phyloP scores from a whole-genome alignment of 1,140 invertebrate genomes.

The Macrocentrus cingulum region DNA sequence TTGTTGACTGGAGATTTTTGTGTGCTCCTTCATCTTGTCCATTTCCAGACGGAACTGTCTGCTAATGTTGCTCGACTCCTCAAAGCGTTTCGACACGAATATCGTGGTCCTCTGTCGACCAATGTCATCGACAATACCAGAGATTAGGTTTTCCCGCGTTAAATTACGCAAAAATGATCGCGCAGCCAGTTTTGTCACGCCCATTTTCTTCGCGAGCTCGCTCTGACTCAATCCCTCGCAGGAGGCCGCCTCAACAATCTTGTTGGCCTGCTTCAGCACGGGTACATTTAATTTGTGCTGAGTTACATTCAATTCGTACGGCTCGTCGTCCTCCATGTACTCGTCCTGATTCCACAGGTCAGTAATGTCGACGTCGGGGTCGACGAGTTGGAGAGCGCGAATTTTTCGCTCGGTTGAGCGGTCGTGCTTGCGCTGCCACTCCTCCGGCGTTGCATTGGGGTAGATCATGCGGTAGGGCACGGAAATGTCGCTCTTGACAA shows the following conservation, averaged over 20 bases:
- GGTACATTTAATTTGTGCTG: conserved; percentile 48
- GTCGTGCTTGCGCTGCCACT: conserved; percentile 61
- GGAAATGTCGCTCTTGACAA: conserved; percentile 51
- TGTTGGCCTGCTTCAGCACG: conserved; percentile 58
- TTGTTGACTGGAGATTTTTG: conserved; percentile 19
- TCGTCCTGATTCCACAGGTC: conserved; percentile 57
- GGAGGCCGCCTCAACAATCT: conserved; percentile 52
- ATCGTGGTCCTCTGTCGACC: conserved; percentile 61
- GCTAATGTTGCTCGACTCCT: conserved; percentile 44
- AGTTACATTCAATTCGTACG: conserved; percentile 50
- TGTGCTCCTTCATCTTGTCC: conserved; percentile 50
- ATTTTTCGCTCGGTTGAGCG: conserved; percentile 58
- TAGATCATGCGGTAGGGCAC: conserved; percentile 64
- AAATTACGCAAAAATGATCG: conserved; percentile 59
- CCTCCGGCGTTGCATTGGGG: conserved; percentile 60
- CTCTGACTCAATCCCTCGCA: conserved; percentile 58
- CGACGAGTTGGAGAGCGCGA: conserved; percentile 58
- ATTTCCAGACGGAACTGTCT: conserved; percentile 52
- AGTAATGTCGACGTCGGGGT: conserved; percentile 57
- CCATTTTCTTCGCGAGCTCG: conserved; percentile 50
- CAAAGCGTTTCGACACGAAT: conserved; percentile 52
- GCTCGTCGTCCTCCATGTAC: conserved; percentile 59
- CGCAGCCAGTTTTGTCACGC: conserved; percentile 59
- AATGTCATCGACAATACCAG: conserved; percentile 59
- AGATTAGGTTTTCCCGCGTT: conserved; percentile 52